These are phyloP conservation scores for Gymnothorax javanicus DNA, from an alignment of 2,797 vertebrate genomes.

Conservation along the genomic window DNA sequence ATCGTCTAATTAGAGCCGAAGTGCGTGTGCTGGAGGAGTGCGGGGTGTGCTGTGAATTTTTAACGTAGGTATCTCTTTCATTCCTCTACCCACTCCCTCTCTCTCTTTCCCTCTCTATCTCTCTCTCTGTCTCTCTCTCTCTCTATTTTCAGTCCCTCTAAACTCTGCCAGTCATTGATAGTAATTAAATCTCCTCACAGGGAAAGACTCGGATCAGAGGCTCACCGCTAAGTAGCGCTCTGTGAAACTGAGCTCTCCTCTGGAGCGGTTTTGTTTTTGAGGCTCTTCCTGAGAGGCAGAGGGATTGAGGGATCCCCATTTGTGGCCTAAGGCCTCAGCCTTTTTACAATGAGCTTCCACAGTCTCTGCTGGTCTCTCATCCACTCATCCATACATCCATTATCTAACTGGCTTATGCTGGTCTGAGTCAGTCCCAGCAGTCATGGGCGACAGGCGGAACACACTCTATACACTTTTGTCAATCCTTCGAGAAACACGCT, in stretches of 20 bases:
- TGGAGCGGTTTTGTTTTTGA: conserved; percentile 1
- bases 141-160: conserved; percentile 1
- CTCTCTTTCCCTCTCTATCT: neutral
- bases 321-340: conserved; percentile 51
- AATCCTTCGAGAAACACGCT: too few species aligned
- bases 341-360: too few species aligned
- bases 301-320: neutral
- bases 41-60: conserved; percentile 35
- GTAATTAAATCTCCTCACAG: conserved; percentile 56
- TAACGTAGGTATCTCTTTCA: neutral
- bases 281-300: too few species aligned
- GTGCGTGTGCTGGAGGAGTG: conserved; percentile 63
- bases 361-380: neutral
- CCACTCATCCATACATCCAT: too few species aligned
- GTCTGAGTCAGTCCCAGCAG: too few species aligned
- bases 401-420: too few species aligned
- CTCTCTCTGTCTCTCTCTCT: conserved; percentile 6
- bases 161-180: conserved; percentile 46
- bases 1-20: conserved; percentile 75
- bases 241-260: conserved; percentile 36
- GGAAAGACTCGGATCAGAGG: conserved; percentile 33
- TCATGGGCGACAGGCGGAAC: too few species aligned
- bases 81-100: neutral
- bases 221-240: conserved; percentile 19
- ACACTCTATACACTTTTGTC: too few species aligned